Conservation (phyloP, 2,888 invertebrate genomes). For the Rambutsinella grinnellia region DNA sequence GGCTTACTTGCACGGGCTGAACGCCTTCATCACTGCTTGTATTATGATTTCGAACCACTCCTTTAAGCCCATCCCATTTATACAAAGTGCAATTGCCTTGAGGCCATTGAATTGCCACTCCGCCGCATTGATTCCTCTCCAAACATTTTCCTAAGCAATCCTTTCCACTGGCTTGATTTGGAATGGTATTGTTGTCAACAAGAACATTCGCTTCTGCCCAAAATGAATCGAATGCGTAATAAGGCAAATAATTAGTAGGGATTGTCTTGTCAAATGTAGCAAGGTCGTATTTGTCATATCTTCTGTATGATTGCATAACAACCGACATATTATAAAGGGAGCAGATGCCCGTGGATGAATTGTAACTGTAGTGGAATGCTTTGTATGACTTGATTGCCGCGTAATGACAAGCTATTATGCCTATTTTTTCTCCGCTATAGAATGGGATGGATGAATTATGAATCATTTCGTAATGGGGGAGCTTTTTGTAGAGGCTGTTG, state of each 20-base stretch:
- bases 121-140: neutral
- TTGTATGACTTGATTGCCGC: neutral
- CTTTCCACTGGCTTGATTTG: neutral
- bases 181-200: too few relatives aligned
- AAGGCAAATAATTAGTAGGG: neutral
- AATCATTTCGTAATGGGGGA: neutral
- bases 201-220: too few relatives aligned
- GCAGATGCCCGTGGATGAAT: neutral
- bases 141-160: neutral
- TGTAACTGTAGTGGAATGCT: neutral
- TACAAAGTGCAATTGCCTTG: neutral
- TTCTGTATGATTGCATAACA: neutral
- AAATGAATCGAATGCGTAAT: neutral
- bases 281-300: neutral
- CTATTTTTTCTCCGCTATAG: neutral
- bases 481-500: neutral
- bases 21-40: neutral
- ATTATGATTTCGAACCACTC: neutral
- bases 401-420: neutral
- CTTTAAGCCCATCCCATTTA: neutral
- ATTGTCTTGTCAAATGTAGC: neutral
- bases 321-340: neutral
- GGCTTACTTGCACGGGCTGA: too few relatives aligned
- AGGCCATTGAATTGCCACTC: neutral
- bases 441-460: neutral